Percentiles rank a stretch among this genome's conserved stretches.
Conservation (phyloP, 2,113 vertebrate species). For the Psammodynastes pulverulentus region DNA sequence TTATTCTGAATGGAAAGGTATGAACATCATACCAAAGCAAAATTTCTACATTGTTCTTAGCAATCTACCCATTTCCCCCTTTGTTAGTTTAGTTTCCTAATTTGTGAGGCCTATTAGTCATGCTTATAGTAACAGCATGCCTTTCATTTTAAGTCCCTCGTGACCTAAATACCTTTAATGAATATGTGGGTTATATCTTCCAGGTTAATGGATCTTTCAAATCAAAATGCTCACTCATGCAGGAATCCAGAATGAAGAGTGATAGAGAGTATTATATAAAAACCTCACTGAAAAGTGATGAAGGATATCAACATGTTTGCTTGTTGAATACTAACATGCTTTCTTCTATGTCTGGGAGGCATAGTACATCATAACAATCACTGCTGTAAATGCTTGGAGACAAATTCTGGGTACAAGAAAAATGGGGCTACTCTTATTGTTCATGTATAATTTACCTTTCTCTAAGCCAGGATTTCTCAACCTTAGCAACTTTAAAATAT, state of each 20-base stretch:
- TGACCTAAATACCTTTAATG: constrained; percentile 6
- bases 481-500: not conserved
- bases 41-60: not conserved
- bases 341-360: not conserved
- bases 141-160: constrained; percentile 2
- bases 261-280: not conserved
- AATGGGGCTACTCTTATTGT: not conserved
- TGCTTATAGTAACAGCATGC: not conserved
- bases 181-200: constrained; percentile 11
- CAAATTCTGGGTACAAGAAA: not conserved
- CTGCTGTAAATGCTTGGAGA: not conserved
- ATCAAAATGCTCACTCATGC: not conserved
- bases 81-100: not conserved
- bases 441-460: not conserved
- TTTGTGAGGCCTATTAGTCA: constrained; percentile 19
- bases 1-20: not conserved
- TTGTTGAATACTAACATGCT: not conserved
- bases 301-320: not conserved
- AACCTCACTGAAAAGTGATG: not conserved
- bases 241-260: not conserved
- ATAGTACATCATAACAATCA: not conserved
- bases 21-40: not conserved
- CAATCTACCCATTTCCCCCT: not conserved
- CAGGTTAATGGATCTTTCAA: not conserved
- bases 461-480: not conserved